Evolutionary conservation across 2,797 vertebrate genomes (phyloP).

Genomic region (Urosaurus nigricauda): DNA sequence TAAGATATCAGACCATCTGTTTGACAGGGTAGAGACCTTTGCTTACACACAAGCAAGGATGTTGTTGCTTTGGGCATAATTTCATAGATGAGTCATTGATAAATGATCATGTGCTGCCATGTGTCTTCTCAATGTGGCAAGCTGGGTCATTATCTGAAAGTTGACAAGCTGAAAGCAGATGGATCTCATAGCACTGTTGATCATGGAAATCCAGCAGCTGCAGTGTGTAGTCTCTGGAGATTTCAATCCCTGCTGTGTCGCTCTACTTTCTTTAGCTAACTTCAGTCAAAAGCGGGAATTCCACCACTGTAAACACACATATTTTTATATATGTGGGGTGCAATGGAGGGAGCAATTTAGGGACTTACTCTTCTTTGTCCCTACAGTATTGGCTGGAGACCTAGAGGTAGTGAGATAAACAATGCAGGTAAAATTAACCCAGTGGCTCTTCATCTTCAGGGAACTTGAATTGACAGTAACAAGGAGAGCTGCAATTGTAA

Average conservation of each 20-base stretch:
- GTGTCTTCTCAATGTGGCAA: background rate
- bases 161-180: slow-evolving; percentile 24
- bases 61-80: slow-evolving; percentile 30
- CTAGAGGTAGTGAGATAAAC: background rate
- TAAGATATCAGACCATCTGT: background rate
- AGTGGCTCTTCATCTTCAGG: slow-evolving; percentile 46
- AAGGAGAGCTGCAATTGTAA: slow-evolving; percentile 65
- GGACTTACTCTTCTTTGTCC: background rate
- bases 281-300: background rate
- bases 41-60: slow-evolving; percentile 37
- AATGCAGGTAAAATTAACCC: slow-evolving; percentile 44
- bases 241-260: background rate
- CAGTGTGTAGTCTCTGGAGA: background rate
- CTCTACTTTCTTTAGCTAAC: background rate
- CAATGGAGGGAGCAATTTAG: background rate
- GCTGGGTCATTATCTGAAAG: background rate
- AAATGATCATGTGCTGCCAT: background rate
- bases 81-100: slow-evolving; percentile 34
- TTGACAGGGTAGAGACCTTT: slow-evolving; percentile 14
- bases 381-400: background rate
- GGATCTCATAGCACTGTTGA: slow-evolving; percentile 25
- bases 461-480: slow-evolving; percentile 56
- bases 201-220: background rate
- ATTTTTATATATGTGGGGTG: background rate
- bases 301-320: background rate